Evolutionary conservation across 2,113 vertebrate species (phyloP).

Genomic region (Indicator maculatus): DNA sequence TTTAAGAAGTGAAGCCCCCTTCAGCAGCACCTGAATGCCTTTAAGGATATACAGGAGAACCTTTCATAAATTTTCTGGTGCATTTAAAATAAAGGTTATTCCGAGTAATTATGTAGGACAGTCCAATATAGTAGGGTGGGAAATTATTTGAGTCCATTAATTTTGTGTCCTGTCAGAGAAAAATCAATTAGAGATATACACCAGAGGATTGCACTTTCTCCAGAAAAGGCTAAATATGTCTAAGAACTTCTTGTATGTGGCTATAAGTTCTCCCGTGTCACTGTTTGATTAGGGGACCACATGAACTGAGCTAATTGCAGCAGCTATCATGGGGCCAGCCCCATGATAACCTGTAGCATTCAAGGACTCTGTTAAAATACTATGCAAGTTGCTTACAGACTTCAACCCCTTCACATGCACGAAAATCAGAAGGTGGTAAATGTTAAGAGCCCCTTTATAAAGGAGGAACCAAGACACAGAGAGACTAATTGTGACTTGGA

Average conservation of each 20-base stretch:
- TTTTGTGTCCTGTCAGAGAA: neutral
- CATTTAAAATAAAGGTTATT: constrained; percentile 40
- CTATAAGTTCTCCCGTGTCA: neutral
- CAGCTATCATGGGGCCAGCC: neutral
- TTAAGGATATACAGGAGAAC: neutral
- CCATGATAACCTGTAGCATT: neutral
- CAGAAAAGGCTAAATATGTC: neutral
- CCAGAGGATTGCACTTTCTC: neutral
- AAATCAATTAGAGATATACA: neutral
- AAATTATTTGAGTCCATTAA: constrained; percentile 23
- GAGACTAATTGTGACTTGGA: neutral
- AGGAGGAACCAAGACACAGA: neutral
- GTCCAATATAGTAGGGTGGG: neutral
- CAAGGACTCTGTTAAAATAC: no score
- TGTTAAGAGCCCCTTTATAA: neutral
- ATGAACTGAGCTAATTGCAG: neutral
- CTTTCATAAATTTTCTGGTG: neutral
- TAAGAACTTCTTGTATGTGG: neutral
- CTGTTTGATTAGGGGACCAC: neutral
- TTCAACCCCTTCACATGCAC: neutral
- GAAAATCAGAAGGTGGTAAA: neutral
- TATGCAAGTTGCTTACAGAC: neutral
- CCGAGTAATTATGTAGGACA: neutral
- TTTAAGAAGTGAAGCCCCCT: neutral
- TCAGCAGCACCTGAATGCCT: neutral